A percentile compares a stretch with the other conserved stretches of the same genome.
Evolutionary conservation across 2,888 invertebrate species (phyloP).

Genomic region (Epistrophella euchroma): DNA sequence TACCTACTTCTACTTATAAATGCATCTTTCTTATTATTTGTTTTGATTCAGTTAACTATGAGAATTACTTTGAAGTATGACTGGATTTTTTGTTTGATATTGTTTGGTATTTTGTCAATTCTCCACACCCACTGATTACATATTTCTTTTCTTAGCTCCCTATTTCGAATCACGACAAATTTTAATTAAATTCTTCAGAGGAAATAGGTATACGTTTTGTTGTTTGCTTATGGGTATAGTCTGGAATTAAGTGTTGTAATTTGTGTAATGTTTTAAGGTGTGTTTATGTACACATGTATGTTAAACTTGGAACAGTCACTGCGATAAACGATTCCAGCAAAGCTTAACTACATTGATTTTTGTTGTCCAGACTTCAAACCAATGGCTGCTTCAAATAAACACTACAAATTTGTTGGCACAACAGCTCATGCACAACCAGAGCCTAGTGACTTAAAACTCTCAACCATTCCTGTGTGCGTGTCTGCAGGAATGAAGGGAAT

Average conservation of each 20-base stretch:
- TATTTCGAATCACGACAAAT: not conserved
- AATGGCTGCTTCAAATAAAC: no score
- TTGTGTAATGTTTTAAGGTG: not conserved
- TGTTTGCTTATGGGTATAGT: not conserved
- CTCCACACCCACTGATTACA: not conserved
- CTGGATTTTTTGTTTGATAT: not conserved
- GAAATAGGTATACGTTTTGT: not conserved
- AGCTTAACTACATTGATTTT: no score
- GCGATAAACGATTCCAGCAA: no score
- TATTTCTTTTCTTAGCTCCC: not conserved
- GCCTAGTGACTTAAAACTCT: no score
- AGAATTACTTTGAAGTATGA: not conserved
- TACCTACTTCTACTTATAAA: not conserved
- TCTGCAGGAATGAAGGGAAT: no score
- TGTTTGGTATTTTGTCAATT: not conserved
- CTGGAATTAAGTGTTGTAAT: not conserved
- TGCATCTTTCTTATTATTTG: slow-evolving; percentile 31
- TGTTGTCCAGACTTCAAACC: no score
- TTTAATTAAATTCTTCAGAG: not conserved
- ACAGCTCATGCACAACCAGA: no score
- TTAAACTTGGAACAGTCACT: no score
- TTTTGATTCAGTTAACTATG: slow-evolving; percentile 57
- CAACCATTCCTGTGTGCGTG: no score
- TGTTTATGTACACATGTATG: no score
- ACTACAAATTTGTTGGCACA: no score